A percentile compares a stretch with the other conserved stretches of the same genome.
phyloP scores from a whole-genome alignment of 1,140 invertebrate genomes.

The Caenorhabditis inopinata region DNA sequence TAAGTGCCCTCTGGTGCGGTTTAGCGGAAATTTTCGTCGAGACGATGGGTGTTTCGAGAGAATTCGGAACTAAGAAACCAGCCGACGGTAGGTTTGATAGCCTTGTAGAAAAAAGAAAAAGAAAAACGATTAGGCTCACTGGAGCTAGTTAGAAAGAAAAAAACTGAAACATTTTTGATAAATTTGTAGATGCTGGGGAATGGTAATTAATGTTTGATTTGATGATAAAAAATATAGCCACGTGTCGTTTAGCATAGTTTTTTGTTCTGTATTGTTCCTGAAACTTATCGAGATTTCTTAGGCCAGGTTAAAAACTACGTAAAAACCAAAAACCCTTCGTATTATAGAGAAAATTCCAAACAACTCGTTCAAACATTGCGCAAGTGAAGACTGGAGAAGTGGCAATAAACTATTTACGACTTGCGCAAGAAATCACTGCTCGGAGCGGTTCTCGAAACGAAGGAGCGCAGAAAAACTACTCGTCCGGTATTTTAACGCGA shows the following conservation, averaged over 20 bases:
- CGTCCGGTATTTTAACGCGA: background rate
- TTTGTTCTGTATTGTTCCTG: too few species aligned
- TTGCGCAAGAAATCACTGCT: background rate
- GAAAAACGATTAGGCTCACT: too few species aligned
- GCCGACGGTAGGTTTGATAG: too few species aligned
- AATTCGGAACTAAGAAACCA: background rate
- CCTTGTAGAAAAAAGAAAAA: too few species aligned
- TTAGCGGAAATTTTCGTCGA: constrained; percentile 6
- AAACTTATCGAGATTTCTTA: too few species aligned
- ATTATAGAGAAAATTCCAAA: background rate
- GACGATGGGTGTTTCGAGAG: constrained; percentile 18
- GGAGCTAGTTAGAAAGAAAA: too few species aligned
- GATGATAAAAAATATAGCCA: too few species aligned
- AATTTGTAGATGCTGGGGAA: too few species aligned
- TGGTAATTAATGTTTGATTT: too few species aligned
- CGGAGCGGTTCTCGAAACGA: background rate
- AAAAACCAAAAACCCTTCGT: background rate
- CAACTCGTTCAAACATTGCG: background rate
- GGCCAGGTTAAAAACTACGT: too few species aligned
- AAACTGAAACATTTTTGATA: too few species aligned
- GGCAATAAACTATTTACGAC: background rate
- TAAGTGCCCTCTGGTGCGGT: background rate
- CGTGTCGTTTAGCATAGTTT: too few species aligned
- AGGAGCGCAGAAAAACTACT: background rate
- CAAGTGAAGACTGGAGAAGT: background rate